phyloP scores from a whole-genome alignment of 2,797 vertebrate species.

The Pogoniulus pusillus region DNA sequence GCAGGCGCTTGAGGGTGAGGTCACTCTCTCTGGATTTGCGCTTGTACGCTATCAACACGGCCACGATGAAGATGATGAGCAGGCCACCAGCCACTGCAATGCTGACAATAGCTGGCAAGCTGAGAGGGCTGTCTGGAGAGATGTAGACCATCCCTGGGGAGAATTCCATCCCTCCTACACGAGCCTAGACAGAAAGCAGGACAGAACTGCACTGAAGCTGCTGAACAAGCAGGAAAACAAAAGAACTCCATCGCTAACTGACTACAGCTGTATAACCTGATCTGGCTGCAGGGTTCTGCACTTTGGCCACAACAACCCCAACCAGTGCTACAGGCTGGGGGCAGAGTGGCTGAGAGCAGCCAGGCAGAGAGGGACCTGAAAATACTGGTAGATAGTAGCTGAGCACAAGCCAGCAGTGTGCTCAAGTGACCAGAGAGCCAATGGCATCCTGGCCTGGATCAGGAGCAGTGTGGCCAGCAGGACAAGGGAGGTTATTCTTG shows the following conservation, averaged over 20 bases:
- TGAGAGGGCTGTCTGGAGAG: slow-evolving; percentile 94
- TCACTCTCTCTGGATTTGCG: slow-evolving; percentile 97
- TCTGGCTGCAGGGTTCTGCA: too few relatives aligned
- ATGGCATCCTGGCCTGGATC: too few relatives aligned
- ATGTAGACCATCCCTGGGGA: slow-evolving; percentile 97
- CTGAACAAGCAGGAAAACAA: rapidly evolving
- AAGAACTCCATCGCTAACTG: neutral
- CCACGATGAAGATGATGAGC: slow-evolving; percentile 95
- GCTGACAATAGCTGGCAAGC: slow-evolving; percentile 93
- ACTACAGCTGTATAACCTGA: neutral
- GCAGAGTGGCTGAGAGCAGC: too few relatives aligned
- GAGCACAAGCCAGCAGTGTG: too few relatives aligned
- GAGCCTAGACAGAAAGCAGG: slow-evolving; percentile 79
- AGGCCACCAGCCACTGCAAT: slow-evolving; percentile 92
- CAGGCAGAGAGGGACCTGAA: too few relatives aligned
- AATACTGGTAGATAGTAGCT: too few relatives aligned
- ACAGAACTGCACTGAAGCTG: rapidly evolving
- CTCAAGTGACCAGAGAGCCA: too few relatives aligned
- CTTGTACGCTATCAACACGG: slow-evolving; percentile 96
- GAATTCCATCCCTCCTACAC: slow-evolving; percentile 94
- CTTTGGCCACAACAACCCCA: too few relatives aligned
- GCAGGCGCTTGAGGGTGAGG: slow-evolving; percentile 94
- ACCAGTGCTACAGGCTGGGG: too few relatives aligned
- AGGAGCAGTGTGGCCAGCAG: too few relatives aligned
- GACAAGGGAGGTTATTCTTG: too few relatives aligned